A percentile compares a stretch with the other conserved stretches of the same genome.
Conservation (phyloP, 2,888 invertebrate species). For the Volucella inanis region DNA sequence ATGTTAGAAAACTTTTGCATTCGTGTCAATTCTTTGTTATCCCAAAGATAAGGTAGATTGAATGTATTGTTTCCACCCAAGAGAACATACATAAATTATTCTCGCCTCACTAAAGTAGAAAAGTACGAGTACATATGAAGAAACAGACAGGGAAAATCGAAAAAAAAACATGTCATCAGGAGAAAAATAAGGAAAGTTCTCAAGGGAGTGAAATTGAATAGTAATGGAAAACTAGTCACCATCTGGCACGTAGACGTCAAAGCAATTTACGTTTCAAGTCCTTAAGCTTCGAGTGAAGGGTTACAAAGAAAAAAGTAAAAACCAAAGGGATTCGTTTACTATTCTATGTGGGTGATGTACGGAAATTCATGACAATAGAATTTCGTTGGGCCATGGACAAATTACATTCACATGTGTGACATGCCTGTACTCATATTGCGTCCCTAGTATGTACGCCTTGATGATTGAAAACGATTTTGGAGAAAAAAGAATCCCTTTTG, state of each 20-base stretch:
- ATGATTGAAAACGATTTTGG: background rate
- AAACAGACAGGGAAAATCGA: too few species aligned
- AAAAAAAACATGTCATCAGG: too few species aligned
- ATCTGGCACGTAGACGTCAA: slow-evolving; percentile 47
- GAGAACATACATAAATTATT: too few species aligned
- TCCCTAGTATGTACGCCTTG: background rate
- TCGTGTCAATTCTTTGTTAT: too few species aligned
- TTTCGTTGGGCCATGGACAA: slow-evolving; percentile 13
- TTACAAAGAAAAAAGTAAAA: too few species aligned
- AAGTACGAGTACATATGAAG: too few species aligned
- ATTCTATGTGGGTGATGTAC: background rate
- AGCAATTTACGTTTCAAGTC: slow-evolving; percentile 38
- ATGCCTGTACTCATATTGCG: slow-evolving; percentile 4
- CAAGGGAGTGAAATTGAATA: slow-evolving; percentile 21
- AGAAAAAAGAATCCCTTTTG: background rate
- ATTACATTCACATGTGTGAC: slow-evolving; percentile 33
- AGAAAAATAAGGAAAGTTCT: background rate
- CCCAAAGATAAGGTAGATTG: too few species aligned
- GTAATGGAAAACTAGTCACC: slow-evolving; percentile 34
- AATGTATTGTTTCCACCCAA: too few species aligned
- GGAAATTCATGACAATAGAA: background rate
- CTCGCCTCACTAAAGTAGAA: too few species aligned
- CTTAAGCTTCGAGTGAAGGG: slow-evolving; percentile 16
- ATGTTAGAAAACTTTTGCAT: too few species aligned
- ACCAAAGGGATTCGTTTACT: slow-evolving; percentile 11